Percentiles rank a stretch among this genome's conserved stretches.
These are phyloP conservation scores for Pelvicachromis taeniatus DNA, from an alignment of 2,113 vertebrate species.

Conservation along the genomic window DNA sequence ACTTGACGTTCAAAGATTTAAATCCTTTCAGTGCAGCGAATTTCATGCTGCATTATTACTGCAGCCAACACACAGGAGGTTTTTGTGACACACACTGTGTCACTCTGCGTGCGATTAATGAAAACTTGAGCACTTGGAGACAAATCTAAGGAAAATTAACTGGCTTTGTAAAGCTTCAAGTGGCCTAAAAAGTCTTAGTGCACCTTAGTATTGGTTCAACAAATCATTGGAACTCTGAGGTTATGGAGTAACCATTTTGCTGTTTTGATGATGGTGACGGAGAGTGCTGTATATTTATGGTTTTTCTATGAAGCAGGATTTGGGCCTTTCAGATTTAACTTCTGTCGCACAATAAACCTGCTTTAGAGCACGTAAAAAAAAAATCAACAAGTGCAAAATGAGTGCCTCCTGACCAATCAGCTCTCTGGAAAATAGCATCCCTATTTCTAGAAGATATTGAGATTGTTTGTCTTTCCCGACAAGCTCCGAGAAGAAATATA, in stretches of 20 bases:
- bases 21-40: neutral
- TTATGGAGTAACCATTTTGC: neutral
- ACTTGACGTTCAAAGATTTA: neutral
- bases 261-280: neutral
- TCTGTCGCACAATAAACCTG: neutral
- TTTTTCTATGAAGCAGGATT: neutral
- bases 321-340: neutral
- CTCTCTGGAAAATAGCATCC: neutral
- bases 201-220: neutral
- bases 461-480: neutral
- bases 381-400: neutral
- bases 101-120: neutral
- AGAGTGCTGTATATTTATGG: neutral
- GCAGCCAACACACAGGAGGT: neutral
- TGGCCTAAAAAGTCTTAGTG: no score
- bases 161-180: neutral
- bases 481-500: neutral
- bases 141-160: neutral
- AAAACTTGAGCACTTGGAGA: neutral
- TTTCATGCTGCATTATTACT: neutral
- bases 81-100: neutral
- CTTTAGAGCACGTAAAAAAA: neutral
- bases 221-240: neutral
- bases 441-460: neutral
- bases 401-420: neutral